Evolutionary conservation across 2,888 invertebrate species (phyloP), one percentile per base, ranked within the genome.

Genomic region (Cerceris ruficornis): DNA sequence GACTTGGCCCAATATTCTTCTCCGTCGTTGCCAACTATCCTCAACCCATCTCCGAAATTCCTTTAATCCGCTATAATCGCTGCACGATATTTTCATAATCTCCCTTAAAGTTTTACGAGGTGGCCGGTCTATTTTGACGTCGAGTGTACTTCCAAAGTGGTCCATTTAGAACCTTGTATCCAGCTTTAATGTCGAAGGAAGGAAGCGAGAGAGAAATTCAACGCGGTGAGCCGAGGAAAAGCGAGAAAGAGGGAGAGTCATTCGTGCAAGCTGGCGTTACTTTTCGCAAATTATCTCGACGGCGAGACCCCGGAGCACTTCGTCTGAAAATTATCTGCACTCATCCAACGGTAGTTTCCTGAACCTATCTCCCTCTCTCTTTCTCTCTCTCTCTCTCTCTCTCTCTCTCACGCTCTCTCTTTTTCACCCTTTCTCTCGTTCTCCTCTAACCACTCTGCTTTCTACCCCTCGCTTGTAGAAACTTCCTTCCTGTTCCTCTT

Each of bases 231-330:
- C 46, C n/a, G 49, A 17, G 28, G 41, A 60, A 15, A 62, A 67
- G 50, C 28, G 66, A 42, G 66, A 9, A 60, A 43, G 65, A 55
- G 28, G 43, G 17, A 50, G 60, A 70, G 58, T 75, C 79, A 59
- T 81, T 82, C 57, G 60, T 74, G 71, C 76, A 81, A 81, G 73
- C 81, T 65, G 81, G 76, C 78, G 86, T 86, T 81, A 84, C 84
- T 85, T 86, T 83, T 79, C 80, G 82, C 84, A 88, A 88, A 88
- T 88, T 88, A 88, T 88, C 86, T 85, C 76, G 76, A 59, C 73
- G 55, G 73, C 13, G 65, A 79, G 65, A 77, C 62, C 66, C 77
- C 55, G 61, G 62, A 55, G 79, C 78, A 79, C 77, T 85, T 80
- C 78, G 82, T 80, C 77, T 79, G 82, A 82, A 87, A 88, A 87